A percentile compares a stretch with the other conserved stretches of the same genome.
These are phyloP conservation scores for Craseonycteris thonglongyai DNA, from an alignment of 2,113 vertebrate genomes.

Conservation along the genomic window DNA sequence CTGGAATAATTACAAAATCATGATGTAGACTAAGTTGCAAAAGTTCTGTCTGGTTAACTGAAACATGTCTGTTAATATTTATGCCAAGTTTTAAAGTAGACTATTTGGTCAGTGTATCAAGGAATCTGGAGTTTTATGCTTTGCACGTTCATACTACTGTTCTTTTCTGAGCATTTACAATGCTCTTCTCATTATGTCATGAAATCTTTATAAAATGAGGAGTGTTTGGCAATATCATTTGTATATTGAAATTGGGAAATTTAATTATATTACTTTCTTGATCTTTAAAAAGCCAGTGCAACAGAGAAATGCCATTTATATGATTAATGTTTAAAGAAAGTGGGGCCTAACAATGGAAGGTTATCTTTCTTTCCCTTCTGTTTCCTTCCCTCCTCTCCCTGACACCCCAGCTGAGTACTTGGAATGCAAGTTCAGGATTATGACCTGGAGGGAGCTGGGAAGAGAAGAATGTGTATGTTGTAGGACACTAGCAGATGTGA, in stretches of 20 bases:
- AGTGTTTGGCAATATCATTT: neutral
- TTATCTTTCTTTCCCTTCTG: neutral
- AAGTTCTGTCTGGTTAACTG: neutral
- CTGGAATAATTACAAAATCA: neutral
- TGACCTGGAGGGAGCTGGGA: fast-evolving
- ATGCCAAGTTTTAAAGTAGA: neutral
- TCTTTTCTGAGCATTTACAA: neutral
- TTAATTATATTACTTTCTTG: neutral
- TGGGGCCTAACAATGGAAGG: neutral
- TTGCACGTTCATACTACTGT: neutral
- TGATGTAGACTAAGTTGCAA: neutral
- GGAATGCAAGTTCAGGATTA: neutral
- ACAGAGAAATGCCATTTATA: neutral
- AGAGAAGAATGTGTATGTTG: neutral
- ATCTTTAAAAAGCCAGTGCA: neutral
- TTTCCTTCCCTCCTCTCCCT: neutral
- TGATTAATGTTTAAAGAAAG: neutral
- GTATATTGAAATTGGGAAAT: neutral
- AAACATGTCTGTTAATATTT: neutral
- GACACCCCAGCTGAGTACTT: neutral
- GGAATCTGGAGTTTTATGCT: neutral
- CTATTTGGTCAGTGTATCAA: neutral
- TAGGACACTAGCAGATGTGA: neutral
- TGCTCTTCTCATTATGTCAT: neutral
- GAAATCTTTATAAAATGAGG: neutral